Evolutionary conservation across 2,888 invertebrate species (phyloP).

Genomic region (Drosophila flavopinicola): DNA sequence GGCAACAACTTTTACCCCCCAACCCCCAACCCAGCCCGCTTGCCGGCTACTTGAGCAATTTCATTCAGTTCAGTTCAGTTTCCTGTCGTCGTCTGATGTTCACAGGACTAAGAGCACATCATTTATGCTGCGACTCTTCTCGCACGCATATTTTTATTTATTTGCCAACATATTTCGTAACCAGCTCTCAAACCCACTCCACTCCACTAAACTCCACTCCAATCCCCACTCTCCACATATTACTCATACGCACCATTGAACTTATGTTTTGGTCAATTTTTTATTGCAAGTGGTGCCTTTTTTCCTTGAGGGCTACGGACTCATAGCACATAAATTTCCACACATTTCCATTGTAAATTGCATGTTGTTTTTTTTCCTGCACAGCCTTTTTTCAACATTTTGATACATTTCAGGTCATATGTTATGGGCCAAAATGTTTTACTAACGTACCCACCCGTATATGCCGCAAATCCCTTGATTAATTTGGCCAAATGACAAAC

Average conservation of each 20-base stretch:
- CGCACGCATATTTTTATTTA: constrained; percentile 61
- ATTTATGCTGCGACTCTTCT: constrained; percentile 44
- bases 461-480: constrained; percentile 51
- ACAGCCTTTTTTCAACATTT: constrained; percentile 32
- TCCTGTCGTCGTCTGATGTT: constrained; percentile 60
- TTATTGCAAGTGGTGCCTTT: constrained; percentile 36
- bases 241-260: constrained; percentile 69
- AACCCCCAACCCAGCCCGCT: not conserved
- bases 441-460: constrained; percentile 14
- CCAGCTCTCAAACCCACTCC: constrained; percentile 21
- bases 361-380: constrained; percentile 53
- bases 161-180: constrained; percentile 63
- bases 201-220: not conserved
- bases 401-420: constrained; percentile 59
- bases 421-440: constrained; percentile 30
- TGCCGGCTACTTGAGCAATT: constrained; percentile 50
- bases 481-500: constrained; percentile 50
- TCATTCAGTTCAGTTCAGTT: constrained; percentile 71
- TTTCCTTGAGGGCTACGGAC: constrained; percentile 21
- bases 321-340: constrained; percentile 50
- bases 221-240: constrained; percentile 25
- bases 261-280: constrained; percentile 73
- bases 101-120: constrained; percentile 54
- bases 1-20: constrained; percentile 26
- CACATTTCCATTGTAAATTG: constrained; percentile 70